These are phyloP conservation scores for Euspilapteryx auroguttella DNA, from an alignment of 2,888 invertebrate genomes.

Conservation along the genomic window DNA sequence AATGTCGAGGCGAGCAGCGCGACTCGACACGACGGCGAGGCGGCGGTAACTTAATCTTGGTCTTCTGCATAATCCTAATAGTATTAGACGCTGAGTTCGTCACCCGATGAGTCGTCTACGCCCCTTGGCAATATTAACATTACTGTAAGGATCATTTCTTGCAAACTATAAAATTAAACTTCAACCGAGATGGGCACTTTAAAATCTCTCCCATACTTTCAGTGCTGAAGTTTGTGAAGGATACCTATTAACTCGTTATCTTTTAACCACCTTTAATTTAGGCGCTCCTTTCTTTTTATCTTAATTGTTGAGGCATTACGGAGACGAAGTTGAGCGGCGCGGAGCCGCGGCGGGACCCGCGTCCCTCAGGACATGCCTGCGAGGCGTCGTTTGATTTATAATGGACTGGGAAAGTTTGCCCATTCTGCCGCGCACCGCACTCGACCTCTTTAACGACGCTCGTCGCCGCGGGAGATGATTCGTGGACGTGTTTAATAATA, in stretches of 20 bases:
- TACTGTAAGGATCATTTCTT: too few relatives aligned
- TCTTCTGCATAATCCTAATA: conserved; percentile 48
- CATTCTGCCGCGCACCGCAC: conserved; percentile 16
- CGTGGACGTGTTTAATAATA: conserved; percentile 60
- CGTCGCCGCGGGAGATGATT: conserved; percentile 56
- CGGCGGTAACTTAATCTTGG: conserved; percentile 49
- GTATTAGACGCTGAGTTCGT: conserved; percentile 20
- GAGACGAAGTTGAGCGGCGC: conserved; percentile 53
- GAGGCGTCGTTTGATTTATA: conserved; percentile 61
- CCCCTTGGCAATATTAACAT: too few relatives aligned
- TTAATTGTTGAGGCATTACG: conserved; percentile 59
- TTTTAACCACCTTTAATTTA: conserved; percentile 58
- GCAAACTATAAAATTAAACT: background rate
- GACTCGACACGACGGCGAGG: too few relatives aligned
- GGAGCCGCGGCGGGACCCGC: conserved; percentile 40
- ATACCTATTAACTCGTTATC: conserved; percentile 56
- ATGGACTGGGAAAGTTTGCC: conserved; percentile 44
- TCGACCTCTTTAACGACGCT: conserved; percentile 24
- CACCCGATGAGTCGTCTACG: conserved; percentile 10
- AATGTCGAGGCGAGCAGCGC: conserved; percentile 39
- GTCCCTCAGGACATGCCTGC: conserved; percentile 57
- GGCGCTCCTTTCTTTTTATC: conserved; percentile 58
- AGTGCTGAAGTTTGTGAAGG: conserved; percentile 26
- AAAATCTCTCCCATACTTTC: conserved; percentile 13
- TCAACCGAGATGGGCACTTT: too few relatives aligned